phyloP scores from a whole-genome alignment of 2,888 invertebrate genomes.

The Prosopocoilus inquinatus region DNA sequence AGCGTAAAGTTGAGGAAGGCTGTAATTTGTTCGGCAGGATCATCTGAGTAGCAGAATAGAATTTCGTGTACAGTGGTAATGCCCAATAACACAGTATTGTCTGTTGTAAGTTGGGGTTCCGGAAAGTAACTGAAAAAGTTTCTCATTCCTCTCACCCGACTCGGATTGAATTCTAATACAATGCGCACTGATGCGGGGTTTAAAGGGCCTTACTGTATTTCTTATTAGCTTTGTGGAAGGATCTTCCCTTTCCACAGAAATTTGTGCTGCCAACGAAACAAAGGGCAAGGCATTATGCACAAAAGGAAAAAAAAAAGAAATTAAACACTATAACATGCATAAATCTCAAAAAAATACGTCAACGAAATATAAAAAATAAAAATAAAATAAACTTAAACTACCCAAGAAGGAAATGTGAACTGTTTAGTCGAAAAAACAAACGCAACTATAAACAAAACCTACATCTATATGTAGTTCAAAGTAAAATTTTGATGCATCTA shows the following conservation, averaged over 20 bases:
- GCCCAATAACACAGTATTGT: constrained; percentile 5
- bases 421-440: no score
- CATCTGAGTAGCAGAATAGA: constrained; percentile 2
- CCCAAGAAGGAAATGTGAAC: no score
- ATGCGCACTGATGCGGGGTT: constrained; percentile 4
- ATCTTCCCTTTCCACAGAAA: not conserved
- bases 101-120: constrained; percentile 1
- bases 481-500: no score
- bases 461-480: no score
- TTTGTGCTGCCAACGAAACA: not conserved
- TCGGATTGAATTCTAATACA: constrained; percentile 9
- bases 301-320: no score
- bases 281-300: no score
- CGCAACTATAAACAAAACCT: no score
- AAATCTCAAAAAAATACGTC: no score
- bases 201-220: not conserved
- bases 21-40: constrained; percentile 2
- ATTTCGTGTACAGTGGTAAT: constrained; percentile 3
- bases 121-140: constrained; percentile 9
- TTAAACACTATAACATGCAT: no score
- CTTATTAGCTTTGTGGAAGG: constrained; percentile 1
- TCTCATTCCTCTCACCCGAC: not conserved
- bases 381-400: no score
- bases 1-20: constrained; percentile 1
- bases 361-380: no score